Evolutionary conservation across 2,888 invertebrate genomes (phyloP).

Genomic region (Eristalis tenax): DNA sequence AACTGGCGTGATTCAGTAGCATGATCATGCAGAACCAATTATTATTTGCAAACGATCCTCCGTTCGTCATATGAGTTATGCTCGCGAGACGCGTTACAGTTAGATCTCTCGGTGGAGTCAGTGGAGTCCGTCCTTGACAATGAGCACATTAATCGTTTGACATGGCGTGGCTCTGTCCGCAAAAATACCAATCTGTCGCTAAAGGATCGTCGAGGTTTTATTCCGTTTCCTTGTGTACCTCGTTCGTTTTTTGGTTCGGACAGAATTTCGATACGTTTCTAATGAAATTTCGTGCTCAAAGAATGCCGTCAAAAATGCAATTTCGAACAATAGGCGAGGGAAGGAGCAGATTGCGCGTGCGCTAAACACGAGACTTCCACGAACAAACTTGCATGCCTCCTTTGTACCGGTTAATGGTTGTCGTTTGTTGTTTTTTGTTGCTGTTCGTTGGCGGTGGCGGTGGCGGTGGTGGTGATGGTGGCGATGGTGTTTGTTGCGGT

Average conservation of each 20-base stretch:
- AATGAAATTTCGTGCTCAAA: constrained; percentile 71
- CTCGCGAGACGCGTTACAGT: constrained; percentile 60
- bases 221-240: constrained; percentile 11
- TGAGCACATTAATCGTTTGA: constrained; percentile 67
- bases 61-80: constrained; percentile 58
- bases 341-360: constrained; percentile 79
- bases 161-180: constrained; percentile 17
- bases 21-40: constrained; percentile 64
- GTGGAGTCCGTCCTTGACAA: constrained; percentile 57
- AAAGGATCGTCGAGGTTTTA: constrained; percentile 52
- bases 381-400: constrained; percentile 73
- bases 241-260: neutral
- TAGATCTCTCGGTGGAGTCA: constrained; percentile 11
- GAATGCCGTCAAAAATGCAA: constrained; percentile 72
- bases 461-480: neutral
- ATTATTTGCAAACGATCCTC: constrained; percentile 43
- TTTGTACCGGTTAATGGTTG: constrained; percentile 64
- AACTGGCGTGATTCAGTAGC: constrained; percentile 71
- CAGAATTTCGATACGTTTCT: constrained; percentile 53
- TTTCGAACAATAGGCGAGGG: constrained; percentile 66
- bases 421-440: constrained; percentile 31
- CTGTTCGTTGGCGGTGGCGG: neutral
- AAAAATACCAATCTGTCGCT: constrained; percentile 64
- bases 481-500: neutral
- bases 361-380: constrained; percentile 81